Evolutionary conservation across 2,888 invertebrate species (phyloP), one percentile per base, ranked within the genome.

Genomic region (Hirtodrosophila cameraria): DNA sequence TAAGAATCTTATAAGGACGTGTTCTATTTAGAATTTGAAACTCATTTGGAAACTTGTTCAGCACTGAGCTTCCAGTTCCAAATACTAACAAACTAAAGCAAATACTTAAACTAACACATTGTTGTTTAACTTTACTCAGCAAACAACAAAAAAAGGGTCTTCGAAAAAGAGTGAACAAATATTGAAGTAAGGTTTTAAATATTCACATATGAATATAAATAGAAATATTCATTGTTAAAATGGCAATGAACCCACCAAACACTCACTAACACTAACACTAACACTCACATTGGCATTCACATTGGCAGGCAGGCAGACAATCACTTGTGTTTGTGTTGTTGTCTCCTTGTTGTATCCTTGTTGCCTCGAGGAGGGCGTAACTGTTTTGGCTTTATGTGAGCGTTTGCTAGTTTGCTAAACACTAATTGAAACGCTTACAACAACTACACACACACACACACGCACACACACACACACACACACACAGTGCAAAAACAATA

Each of bases 351-450:
- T n/a, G n/a, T n/a, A n/a, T n/a, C n/a, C n/a, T n/a, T n/a, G n/a
- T 45, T 57, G 57, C 63, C 30, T 28, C 25, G 2, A n/a, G 13
- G 9, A 35, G 49, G 69, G 62, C 63, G 53, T 66, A 53, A 39
- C 66, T 43, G 53, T 49, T n/a, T n/a, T 62, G 42, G 38, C 15
- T 38, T 12, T 49, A 35, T 30, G n/a, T 49, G 39, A 49, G 66
- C 54, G 33, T 59, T 59, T 31, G n/a, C n/a, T 63, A 68, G 62
- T 73, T 73, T 75, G 49, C 39, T 60, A 76, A 83, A 76, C 71
- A 65, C 84, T 86, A 80, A 81, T 86, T 86, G 81, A 86, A 86
- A 86, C 62, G 70, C 76, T 74, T 63, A 54, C 59, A 68, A 60
- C 54, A 65, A 65, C 49, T 49, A 39, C 33, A 45, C 49, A 43